Percentiles rank a stretch among this genome's conserved stretches.
phyloP scores from a whole-genome alignment of 2,888 invertebrate genomes.

The Rhamphomyia laevipes region DNA sequence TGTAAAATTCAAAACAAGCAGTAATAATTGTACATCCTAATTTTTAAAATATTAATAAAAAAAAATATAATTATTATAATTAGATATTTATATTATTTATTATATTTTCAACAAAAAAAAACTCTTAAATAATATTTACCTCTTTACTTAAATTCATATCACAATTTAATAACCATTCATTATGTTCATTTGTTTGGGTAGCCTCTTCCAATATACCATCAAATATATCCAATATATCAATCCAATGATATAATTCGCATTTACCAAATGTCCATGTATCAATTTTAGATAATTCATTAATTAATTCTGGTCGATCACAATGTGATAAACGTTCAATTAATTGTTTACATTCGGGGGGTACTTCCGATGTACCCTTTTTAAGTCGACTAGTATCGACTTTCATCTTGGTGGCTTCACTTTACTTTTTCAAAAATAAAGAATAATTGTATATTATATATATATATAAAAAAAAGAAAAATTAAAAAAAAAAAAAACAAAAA shows the following conservation, averaged over 20 bases:
- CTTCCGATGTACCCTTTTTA: constrained; percentile 74
- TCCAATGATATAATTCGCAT: constrained; percentile 80
- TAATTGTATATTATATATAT: too few species aligned
- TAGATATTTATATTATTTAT: background rate
- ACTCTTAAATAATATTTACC: constrained; percentile 33
- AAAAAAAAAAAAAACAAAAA: too few species aligned
- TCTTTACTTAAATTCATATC: constrained; percentile 52
- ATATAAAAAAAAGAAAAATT: too few species aligned
- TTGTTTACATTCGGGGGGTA: constrained; percentile 64
- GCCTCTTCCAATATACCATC: constrained; percentile 64
- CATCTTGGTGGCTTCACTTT: constrained; percentile 40
- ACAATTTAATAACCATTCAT: constrained; percentile 46
- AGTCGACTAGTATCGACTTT: constrained; percentile 70
- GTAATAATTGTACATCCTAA: constrained; percentile 59
- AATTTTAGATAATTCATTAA: constrained; percentile 56
- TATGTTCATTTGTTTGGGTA: constrained; percentile 34
- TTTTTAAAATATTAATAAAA: constrained; percentile 18
- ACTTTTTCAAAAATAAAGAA: too few species aligned
- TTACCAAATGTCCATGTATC: constrained; percentile 78
- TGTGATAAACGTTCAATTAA: constrained; percentile 60
- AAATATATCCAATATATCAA: constrained; percentile 65
- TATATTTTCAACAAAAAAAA: background rate
- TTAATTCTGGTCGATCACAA: constrained; percentile 51
- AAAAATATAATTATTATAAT: background rate
- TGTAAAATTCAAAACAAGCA: constrained; percentile 69